Evolutionary conservation across 2,797 vertebrate genomes (phyloP).

Genomic region (Amblyraja radiata): DNA sequence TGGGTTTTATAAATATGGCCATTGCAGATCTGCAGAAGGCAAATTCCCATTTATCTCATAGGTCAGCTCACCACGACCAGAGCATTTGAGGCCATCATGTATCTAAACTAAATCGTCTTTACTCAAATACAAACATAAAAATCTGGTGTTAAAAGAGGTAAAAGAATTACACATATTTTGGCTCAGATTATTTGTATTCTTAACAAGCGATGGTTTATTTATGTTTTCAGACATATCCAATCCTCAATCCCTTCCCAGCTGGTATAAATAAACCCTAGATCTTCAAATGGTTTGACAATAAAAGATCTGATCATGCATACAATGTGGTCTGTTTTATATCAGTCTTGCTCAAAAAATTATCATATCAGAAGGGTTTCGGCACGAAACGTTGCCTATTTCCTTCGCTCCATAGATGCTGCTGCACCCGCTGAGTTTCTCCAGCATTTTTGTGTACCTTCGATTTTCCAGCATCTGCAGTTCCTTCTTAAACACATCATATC

Average conservation of each 20-base stretch:
- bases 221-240: background rate
- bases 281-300: background rate
- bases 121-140: background rate
- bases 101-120: background rate
- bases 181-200: background rate
- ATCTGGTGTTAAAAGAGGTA: background rate
- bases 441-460: too few species aligned
- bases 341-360: background rate
- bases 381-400: too few species aligned
- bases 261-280: conserved; percentile 2
- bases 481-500: too few species aligned
- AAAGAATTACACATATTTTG: background rate
- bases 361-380: too few species aligned
- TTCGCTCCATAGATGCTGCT: too few species aligned
- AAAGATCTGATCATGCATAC: background rate
- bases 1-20: too few species aligned
- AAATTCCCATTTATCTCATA: too few species aligned
- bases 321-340: background rate
- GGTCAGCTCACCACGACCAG: too few species aligned
- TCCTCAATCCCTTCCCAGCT: background rate
- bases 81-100: background rate
- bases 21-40: too few species aligned
- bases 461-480: too few species aligned
- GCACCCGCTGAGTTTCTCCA: too few species aligned
- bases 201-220: background rate